phyloP scores from a whole-genome alignment of 2,797 vertebrate genomes.

The Sciurus vulgaris region DNA sequence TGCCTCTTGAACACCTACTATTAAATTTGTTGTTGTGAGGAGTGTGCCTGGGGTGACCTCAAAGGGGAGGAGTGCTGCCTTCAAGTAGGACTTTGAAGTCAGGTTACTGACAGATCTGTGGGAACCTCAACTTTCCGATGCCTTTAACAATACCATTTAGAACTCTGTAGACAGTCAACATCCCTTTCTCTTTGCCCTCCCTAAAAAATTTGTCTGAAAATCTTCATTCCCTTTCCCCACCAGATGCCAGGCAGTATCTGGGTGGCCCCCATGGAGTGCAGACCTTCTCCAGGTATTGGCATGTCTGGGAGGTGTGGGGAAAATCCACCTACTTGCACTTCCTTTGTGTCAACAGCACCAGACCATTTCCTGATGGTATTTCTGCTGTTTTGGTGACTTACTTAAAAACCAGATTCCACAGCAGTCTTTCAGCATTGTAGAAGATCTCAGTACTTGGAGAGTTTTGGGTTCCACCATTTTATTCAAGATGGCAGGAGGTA shows the following conservation, averaged over 20 bases:
- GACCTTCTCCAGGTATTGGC: neutral
- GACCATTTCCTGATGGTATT: neutral
- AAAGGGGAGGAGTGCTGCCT: neutral
- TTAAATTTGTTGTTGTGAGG: neutral
- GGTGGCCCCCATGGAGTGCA: accelerated
- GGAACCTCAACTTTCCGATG: neutral
- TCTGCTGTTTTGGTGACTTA: neutral
- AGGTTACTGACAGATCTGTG: neutral
- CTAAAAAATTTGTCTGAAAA: neutral
- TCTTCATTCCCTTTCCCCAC: neutral
- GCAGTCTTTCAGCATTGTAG: neutral
- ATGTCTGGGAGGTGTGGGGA: accelerated
- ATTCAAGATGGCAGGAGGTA: neutral
- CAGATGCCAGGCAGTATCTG: neutral
- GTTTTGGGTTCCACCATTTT: neutral
- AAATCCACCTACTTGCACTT: accelerated
- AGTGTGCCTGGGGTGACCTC: no score
- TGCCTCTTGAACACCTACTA: neutral
- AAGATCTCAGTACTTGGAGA: neutral
- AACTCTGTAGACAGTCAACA: neutral
- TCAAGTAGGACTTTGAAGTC: neutral
- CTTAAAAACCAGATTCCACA: neutral
- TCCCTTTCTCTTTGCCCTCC: neutral
- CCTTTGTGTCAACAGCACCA: neutral
- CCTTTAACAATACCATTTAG: neutral